Percentiles rank a stretch among this genome's conserved stretches.
Conservation (phyloP, 1,140 invertebrate genomes). For the Euschistus heros region DNA sequence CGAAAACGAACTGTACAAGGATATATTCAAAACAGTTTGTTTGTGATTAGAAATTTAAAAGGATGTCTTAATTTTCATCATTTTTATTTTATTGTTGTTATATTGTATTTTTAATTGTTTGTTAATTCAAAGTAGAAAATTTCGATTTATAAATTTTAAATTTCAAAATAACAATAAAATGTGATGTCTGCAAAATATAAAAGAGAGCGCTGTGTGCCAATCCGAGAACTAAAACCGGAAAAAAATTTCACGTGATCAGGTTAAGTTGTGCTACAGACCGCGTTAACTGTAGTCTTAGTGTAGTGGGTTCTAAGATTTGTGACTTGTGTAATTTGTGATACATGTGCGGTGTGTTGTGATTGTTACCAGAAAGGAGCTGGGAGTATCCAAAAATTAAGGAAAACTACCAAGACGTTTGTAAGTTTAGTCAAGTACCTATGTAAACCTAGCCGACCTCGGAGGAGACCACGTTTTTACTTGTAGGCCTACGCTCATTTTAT, state of each 20-base stretch:
- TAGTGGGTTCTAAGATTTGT: background rate
- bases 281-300: background rate
- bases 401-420: background rate
- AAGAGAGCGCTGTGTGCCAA: background rate
- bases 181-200: too few relatives aligned
- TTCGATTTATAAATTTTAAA: too few relatives aligned
- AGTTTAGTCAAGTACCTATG: background rate
- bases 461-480: conserved; percentile 14
- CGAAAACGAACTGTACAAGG: too few relatives aligned
- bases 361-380: background rate
- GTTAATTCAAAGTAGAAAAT: too few relatives aligned
- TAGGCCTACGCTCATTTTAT: conserved; percentile 2
- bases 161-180: too few relatives aligned
- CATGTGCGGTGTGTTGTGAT: background rate
- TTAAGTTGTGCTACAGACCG: conserved; percentile 2
- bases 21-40: too few relatives aligned
- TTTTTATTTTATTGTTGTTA: too few relatives aligned
- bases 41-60: too few relatives aligned
- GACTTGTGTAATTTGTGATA: background rate
- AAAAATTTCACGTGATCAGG: conserved; percentile 15
- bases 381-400: background rate
- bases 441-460: conserved; percentile 1
- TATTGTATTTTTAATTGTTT: too few relatives aligned
- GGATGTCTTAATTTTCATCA: too few relatives aligned
- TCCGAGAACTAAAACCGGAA: conserved; percentile 8